phyloP scores from a whole-genome alignment of 2,888 invertebrate species.

The Pandemis cinnamomeana region DNA sequence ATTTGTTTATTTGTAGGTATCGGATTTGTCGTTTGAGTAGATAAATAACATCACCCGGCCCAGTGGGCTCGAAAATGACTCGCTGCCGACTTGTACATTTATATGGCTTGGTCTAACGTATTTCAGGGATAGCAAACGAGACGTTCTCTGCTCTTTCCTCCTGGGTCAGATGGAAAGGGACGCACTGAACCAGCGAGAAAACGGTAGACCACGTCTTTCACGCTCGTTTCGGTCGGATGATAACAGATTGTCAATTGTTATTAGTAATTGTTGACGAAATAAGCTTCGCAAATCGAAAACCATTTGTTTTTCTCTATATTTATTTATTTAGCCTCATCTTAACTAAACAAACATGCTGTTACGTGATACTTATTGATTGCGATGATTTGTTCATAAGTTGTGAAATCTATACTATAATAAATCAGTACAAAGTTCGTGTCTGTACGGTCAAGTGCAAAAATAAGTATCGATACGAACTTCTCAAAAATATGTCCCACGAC shows the following conservation, averaged over 20 bases:
- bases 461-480: no score
- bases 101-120: conserved; percentile 9
- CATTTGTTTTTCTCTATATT: neutral
- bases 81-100: conserved; percentile 46
- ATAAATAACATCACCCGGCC: conserved; percentile 74
- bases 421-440: no score
- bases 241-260: conserved; percentile 1
- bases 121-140: neutral
- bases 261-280: neutral
- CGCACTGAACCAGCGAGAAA: neutral
- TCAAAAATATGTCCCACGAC: no score
- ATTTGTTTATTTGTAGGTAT: conserved; percentile 61
- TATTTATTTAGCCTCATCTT: no score
- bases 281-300: neutral
- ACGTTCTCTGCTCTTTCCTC: neutral
- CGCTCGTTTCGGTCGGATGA: neutral
- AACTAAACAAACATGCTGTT: no score
- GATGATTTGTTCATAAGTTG: no score
- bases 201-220: neutral
- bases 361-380: no score
- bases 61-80: conserved; percentile 70
- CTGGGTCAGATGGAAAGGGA: neutral
- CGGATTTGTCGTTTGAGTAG: conserved; percentile 71
- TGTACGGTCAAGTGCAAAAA: no score
- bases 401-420: no score